phyloP scores from a whole-genome alignment of 2,888 invertebrate genomes.

The Leptogaster cylindrica region DNA sequence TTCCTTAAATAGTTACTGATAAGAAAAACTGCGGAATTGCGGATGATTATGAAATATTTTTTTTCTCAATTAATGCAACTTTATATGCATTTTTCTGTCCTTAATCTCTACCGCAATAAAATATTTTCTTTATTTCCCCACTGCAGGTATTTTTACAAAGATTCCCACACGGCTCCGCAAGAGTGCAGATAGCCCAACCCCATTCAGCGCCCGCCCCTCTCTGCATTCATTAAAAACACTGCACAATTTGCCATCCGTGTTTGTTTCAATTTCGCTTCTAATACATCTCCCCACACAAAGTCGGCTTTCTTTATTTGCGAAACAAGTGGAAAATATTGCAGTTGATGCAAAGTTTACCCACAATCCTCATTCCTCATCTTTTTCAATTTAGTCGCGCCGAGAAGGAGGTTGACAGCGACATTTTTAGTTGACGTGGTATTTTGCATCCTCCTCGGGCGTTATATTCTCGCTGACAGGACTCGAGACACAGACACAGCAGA shows the following conservation, averaged over 20 bases:
- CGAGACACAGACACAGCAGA: not conserved
- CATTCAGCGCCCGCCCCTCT: constrained; percentile 1
- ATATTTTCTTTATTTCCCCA: too few relatives aligned
- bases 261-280: constrained; percentile 33
- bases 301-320: not conserved
- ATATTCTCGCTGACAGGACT: not conserved
- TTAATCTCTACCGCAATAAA: too few relatives aligned
- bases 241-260: constrained; percentile 18
- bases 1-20: too few relatives aligned
- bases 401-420: constrained; percentile 19
- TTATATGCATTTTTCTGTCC: too few relatives aligned
- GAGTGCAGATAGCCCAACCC: constrained; percentile 9
- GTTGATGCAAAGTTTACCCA: constrained; percentile 28
- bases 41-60: too few relatives aligned
- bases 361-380: constrained; percentile 28
- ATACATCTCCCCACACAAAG: constrained; percentile 15
- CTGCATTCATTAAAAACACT: constrained; percentile 16
- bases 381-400: constrained; percentile 17
- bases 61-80: too few relatives aligned
- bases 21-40: too few relatives aligned
- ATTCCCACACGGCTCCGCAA: too few relatives aligned
- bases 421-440: constrained; percentile 28
- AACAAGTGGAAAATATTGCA: constrained; percentile 7
- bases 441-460: constrained; percentile 16
- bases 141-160: too few relatives aligned